Percentiles rank a stretch among this genome's conserved stretches.
Conservation (phyloP, 2,113 vertebrate genomes). For the Sinocyclocheilus anophthalmus region DNA sequence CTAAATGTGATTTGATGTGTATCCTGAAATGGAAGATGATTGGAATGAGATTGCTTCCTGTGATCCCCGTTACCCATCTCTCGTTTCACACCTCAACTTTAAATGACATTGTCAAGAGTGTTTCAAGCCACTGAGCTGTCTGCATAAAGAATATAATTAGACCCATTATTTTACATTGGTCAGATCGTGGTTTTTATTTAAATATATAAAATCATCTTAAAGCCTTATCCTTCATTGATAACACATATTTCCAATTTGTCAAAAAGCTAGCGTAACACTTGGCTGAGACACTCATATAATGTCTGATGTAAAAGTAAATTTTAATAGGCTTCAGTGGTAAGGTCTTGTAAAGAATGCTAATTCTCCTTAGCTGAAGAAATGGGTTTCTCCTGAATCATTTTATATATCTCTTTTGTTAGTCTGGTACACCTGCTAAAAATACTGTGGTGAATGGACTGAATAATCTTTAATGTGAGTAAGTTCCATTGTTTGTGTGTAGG, state of each 20-base stretch:
- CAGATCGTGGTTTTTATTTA: slow-evolving; percentile 23
- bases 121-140: slow-evolving; percentile 11
- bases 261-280: slow-evolving; percentile 13
- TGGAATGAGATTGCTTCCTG: slow-evolving; percentile 42
- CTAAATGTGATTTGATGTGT: slow-evolving; percentile 37
- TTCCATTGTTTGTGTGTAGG: neutral
- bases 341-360: slow-evolving; percentile 34
- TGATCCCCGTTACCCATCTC: neutral
- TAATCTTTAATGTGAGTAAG: neutral
- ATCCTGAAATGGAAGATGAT: slow-evolving; percentile 51
- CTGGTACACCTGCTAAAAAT: neutral
- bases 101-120: slow-evolving; percentile 44
- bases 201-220: neutral
- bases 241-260: neutral
- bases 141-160: slow-evolving; percentile 43
- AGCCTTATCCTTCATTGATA: neutral
- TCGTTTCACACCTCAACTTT: slow-evolving; percentile 39
- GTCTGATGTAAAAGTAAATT: slow-evolving; percentile 27
- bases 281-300: slow-evolving; percentile 23
- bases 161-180: slow-evolving; percentile 41
- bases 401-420: slow-evolving; percentile 29
- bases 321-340: slow-evolving; percentile 39
- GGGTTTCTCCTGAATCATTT: slow-evolving; percentile 37
- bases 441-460: neutral
- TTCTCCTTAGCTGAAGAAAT: slow-evolving; percentile 27